These are phyloP conservation scores for Labeo calbasu DNA, from an alignment of 2,797 vertebrate genomes.

Conservation along the genomic window DNA sequence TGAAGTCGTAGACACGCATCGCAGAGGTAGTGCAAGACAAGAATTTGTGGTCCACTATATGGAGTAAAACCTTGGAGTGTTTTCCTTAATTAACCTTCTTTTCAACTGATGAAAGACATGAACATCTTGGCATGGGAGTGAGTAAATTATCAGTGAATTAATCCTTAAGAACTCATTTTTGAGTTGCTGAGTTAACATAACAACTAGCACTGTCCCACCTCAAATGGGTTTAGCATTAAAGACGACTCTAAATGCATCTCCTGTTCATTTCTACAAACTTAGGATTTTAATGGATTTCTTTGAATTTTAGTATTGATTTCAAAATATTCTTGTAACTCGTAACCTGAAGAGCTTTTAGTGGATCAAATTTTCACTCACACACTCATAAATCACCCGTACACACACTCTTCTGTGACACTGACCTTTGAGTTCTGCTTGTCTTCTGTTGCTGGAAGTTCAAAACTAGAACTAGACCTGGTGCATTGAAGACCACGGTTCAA, in stretches of 20 bases:
- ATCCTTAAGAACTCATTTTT: background rate
- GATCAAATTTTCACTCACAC: background rate
- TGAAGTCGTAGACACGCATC: too few species aligned
- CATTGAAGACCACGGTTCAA: slow-evolving; percentile 13
- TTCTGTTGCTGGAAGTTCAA: slow-evolving; percentile 21
- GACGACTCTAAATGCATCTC: background rate
- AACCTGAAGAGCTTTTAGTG: background rate
- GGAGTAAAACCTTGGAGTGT: too few species aligned
- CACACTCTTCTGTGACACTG: background rate
- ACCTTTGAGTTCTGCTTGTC: slow-evolving; percentile 31
- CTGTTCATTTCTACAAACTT: background rate
- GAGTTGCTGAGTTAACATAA: background rate
- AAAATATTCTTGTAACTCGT: background rate
- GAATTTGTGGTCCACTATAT: too few species aligned
- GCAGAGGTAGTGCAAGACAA: too few species aligned
- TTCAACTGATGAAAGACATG: too few species aligned
- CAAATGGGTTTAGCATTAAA: background rate
- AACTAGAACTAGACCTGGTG: slow-evolving; percentile 10
- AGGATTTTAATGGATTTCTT: background rate
- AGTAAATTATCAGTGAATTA: too few species aligned
- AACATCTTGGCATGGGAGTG: too few species aligned
- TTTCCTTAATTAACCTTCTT: too few species aligned
- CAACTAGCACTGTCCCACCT: background rate
- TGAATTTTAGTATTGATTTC: background rate
- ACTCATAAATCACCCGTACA: background rate